Base-by-base conservation (phyloP, 92 coral and sea anemone species). In the Bergia puertoricense region DNA sequence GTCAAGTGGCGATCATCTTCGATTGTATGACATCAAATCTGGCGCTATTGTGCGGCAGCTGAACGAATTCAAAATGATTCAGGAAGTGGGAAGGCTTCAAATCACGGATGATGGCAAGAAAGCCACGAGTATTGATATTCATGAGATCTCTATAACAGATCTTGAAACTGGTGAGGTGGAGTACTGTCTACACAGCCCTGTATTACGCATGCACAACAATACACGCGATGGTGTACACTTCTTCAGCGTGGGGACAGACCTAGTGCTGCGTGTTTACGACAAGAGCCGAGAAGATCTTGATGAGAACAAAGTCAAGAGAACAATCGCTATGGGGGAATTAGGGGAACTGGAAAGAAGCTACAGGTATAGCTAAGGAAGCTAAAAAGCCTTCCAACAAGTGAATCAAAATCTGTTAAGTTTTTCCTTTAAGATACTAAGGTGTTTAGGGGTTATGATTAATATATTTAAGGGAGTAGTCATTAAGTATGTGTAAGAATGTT, bases 21-120 rank as follows among this genome's bases (percentile, higher is more conserved):
- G 92, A 41, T 68, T 97, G 48, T 97, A 92, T 77, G 99, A 95
- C 65, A 87, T 96, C 62, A 76, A 88, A 69, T 89, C 97, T 22
- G 99, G 95, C 23, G 88, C 81, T 51, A 91, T 97, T 13, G 89
- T 92, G 59, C 94, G 96, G 57, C 97, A 97, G 71, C 88, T 97
- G 10, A 83, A 88, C 56, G 88, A 93, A 30, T 97, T 95, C 92
- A 95, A 92, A 86, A 93, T 92, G 94, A 91, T 86, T 65, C 77
- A 90, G 37, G 93, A 94, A n/a, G 83, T 95, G 82, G 94, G 92
- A 36, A 76, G 85, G 8, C 73, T 97, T 69, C 96, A 95, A 76
- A 86, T 97, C 40, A 94, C 98, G 3, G 95, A 92, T 36, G 97
- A 97, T 86, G 98, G 98, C 56, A 91, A 86, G 83, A 97, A 94